Base-by-base conservation (phyloP, 2,797 vertebrate species). In the Lacerta bilineata region DNA sequence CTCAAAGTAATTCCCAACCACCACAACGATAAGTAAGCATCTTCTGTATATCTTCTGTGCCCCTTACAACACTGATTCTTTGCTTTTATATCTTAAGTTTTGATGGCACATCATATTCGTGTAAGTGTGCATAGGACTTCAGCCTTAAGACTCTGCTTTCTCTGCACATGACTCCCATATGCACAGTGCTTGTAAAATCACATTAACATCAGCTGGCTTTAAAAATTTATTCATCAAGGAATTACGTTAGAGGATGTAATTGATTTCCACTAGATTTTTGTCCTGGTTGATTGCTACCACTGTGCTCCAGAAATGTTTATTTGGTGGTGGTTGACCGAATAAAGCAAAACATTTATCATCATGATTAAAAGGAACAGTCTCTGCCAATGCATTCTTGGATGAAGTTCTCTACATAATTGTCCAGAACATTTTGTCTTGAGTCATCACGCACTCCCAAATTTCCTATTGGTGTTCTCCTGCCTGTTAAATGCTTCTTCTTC, bases 361-460 rank as follows among this genome's bases (percentile, higher is more conserved):
- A 69, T 82, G 80, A 83, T 88, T 86, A 68, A 89, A 85, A 89
- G 88, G 77, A 79, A 4, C 43, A 89, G 39, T 75, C 25, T 89
- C 41, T 89, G 78, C 71, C 78, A 69, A 50, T 41, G 50, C 20
- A 76, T n/a, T 76, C 18, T 89, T 86, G 84, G 84, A 59, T 89
- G 64, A 86, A 82, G 71, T 89, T 79, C 84, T 82, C 59, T 76
- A 55, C 23, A 81, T 68, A 76, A 86, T 82, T 68, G 59, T 89
- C 72, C 79, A 81, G 84, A 82, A 82, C 79, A 80, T 86, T 89
- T 86, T 89, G 84, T 89, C 88, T 39, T 81, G 8, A 89, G 79
- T 61, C 25, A 59, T 85, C 36, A 36, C 41, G 3, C 36, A 41
- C 41, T 78, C 61, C 72, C 43, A 89, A 27, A 25, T 50, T 81